Percentiles rank a stretch among this genome's conserved stretches.
These are phyloP conservation scores for Lates calcarifer DNA, from an alignment of 2,113 vertebrate genomes.

Conservation along the genomic window DNA sequence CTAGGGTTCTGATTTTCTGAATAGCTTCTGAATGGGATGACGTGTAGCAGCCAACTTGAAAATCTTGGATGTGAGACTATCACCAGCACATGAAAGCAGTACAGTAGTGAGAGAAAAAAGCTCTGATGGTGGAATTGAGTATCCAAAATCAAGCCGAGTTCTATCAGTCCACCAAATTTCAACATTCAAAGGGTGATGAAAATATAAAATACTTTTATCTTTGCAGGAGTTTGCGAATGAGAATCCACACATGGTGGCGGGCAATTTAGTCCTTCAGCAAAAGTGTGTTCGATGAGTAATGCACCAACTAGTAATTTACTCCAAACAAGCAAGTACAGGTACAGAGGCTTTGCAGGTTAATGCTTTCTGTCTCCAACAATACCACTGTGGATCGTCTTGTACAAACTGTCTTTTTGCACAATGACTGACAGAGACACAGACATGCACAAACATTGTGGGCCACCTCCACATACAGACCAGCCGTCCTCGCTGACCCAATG, in stretches of 20 bases:
- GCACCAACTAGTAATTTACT: slow-evolving; percentile 18
- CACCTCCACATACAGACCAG: slow-evolving; percentile 56
- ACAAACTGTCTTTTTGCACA: slow-evolving; percentile 16
- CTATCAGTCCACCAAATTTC: not conserved
- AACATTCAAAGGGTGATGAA: not conserved
- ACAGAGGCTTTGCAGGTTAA: slow-evolving; percentile 27
- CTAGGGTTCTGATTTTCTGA: not conserved
- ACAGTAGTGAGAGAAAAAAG: not conserved
- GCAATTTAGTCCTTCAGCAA: slow-evolving; percentile 15
- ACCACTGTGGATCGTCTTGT: not conserved
- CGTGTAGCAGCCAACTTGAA: not conserved
- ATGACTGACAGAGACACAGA: slow-evolving; percentile 37
- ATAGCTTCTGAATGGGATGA: not conserved
- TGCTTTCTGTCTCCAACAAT: slow-evolving; percentile 26
- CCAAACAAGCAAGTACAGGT: slow-evolving; percentile 17
- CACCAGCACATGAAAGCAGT: not conserved
- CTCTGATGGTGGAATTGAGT: not conserved
- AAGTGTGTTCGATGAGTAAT: slow-evolving; percentile 36
- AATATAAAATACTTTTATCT: not conserved
- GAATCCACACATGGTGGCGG: not conserved
- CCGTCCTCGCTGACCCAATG: slow-evolving; percentile 63
- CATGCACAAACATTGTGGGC: slow-evolving; percentile 25
- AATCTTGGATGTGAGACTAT: not conserved
- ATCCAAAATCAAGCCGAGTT: not conserved
- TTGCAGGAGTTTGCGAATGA: slow-evolving; percentile 5